phyloP scores from a whole-genome alignment of 1,140 invertebrate genomes.

The Cataglyphis hispanica region DNA sequence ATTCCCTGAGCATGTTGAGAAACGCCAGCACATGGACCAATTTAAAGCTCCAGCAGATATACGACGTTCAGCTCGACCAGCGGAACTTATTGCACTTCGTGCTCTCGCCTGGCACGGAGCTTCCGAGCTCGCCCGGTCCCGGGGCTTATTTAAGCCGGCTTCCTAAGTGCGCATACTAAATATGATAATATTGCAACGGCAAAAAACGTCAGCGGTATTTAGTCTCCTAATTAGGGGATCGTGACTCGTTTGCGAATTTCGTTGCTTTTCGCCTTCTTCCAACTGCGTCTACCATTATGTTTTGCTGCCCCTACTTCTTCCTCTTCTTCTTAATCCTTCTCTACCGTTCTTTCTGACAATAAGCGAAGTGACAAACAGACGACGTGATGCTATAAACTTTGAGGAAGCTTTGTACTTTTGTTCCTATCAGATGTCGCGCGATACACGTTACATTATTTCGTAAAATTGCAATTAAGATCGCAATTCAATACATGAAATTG shows the following conservation, averaged over 20 bases:
- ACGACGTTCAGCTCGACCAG: conserved; percentile 81
- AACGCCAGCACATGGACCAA: conserved; percentile 48
- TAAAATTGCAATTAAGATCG: not conserved
- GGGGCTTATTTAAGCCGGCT: conserved; percentile 86
- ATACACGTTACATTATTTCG: conserved; percentile 2
- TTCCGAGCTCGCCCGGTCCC: conserved; percentile 79
- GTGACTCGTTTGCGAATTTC: conserved; percentile 86
- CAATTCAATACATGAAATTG: not conserved
- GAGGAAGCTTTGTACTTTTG: conserved; percentile 52
- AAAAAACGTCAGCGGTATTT: conserved; percentile 86
- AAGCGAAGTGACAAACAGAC: conserved; percentile 68
- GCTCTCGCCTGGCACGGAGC: conserved; percentile 77
- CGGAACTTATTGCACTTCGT: conserved; percentile 85
- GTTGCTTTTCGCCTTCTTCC: conserved; percentile 77
- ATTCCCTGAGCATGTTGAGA: conserved; percentile 12
- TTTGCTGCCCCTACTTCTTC: conserved; percentile 58
- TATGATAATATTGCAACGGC: conserved; percentile 87
- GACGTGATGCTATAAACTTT: conserved; percentile 70
- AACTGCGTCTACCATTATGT: conserved; percentile 45
- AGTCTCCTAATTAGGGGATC: conserved; percentile 86
- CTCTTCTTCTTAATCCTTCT: conserved; percentile 78
- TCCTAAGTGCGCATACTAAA: conserved; percentile 87
- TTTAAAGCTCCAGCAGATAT: conserved; percentile 80
- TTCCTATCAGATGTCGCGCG: not conserved
- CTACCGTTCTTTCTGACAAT: conserved; percentile 78